Conservation (phyloP, 2,797 vertebrate species). For the Ibycter americanus region DNA sequence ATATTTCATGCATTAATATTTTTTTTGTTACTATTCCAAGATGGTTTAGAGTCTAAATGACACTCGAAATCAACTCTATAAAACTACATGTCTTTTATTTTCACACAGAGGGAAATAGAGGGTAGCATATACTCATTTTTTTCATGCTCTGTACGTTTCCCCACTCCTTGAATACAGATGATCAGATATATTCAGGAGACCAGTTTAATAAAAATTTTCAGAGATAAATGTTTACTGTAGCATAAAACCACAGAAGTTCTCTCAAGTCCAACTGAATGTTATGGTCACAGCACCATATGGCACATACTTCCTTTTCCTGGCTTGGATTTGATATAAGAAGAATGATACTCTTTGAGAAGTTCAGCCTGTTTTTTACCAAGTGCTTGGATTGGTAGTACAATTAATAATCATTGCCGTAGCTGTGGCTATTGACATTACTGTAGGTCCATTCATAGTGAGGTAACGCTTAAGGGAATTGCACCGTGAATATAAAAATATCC, state of each 20-base stretch:
- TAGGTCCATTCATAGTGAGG: background rate
- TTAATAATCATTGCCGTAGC: background rate
- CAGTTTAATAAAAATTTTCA: background rate
- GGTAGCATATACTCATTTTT: background rate
- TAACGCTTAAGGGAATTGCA: background rate
- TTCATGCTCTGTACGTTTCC: background rate
- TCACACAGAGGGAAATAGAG: background rate
- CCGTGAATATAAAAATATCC: background rate
- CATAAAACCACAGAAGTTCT: fast-evolving
- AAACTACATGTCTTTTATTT: background rate
- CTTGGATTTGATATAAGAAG: background rate
- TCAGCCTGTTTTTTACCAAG: background rate
- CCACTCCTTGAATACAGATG: background rate
- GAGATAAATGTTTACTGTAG: background rate
- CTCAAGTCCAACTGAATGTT: background rate
- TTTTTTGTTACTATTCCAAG: background rate
- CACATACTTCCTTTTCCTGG: background rate
- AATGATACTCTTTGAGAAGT: background rate
- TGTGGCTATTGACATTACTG: background rate
- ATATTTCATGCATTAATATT: background rate
- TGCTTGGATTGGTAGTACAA: background rate
- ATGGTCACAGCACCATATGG: background rate
- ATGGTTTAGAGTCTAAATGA: background rate
- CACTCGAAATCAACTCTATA: background rate
- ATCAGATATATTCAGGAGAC: background rate